A percentile compares a stretch with the other conserved stretches of the same genome.
Conservation (phyloP, 2,797 vertebrate genomes). For the Rhincodon typus region DNA sequence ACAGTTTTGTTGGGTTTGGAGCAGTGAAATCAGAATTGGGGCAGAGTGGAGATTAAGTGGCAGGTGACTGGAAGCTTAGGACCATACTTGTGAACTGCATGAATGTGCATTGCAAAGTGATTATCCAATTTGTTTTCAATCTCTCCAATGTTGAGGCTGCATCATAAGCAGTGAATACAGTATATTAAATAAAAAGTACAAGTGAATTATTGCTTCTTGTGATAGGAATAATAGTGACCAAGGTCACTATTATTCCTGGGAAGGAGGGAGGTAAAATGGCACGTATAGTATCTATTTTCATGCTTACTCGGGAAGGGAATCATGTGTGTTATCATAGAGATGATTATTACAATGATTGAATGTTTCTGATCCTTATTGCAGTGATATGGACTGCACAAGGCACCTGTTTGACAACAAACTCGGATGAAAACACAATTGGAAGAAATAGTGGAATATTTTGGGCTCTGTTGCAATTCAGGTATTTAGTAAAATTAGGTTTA, state of each 20-base stretch:
- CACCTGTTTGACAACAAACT: constrained; percentile 86
- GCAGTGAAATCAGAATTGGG: neutral
- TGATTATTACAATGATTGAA: neutral
- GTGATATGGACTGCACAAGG: constrained; percentile 97
- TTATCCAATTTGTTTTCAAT: neutral
- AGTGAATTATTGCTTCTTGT: neutral
- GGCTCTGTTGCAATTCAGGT: constrained; percentile 93
- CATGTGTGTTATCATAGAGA: neutral
- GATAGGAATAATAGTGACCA: neutral
- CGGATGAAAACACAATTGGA: constrained; percentile 78
- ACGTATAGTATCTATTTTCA: neutral
- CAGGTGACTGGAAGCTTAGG: neutral
- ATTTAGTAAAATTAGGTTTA: constrained; percentile 31
- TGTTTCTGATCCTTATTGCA: constrained; percentile 45
- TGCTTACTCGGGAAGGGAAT: neutral
- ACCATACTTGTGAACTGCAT: neutral
- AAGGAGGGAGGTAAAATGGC: neutral
- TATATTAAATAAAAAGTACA: neutral
- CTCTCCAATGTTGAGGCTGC: neutral
- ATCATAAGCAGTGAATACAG: neutral
- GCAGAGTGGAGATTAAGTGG: neutral
- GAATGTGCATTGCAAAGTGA: neutral
- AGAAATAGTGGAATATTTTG: constrained; percentile 95
- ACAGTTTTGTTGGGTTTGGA: neutral
- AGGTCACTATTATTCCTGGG: neutral